A percentile compares a stretch with the other conserved stretches of the same genome.
Conservation (phyloP, 2,888 invertebrate species). For the Drepana falcataria region DNA sequence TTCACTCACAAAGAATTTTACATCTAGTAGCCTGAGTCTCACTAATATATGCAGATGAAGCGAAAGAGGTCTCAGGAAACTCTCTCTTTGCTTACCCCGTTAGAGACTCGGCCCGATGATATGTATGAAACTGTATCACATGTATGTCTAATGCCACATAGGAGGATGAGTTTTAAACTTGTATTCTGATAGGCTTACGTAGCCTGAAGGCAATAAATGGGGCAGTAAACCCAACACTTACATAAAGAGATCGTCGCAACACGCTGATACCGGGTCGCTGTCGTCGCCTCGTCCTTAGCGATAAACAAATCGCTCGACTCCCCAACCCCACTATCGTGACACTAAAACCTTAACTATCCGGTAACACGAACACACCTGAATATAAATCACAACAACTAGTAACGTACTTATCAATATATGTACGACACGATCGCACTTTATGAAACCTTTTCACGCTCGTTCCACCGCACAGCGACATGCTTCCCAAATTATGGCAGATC, state of each 20-base stretch:
- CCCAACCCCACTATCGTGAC: constrained; percentile 62
- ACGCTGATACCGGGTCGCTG: constrained; percentile 59
- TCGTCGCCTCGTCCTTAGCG: constrained; percentile 60
- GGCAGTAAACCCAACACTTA: constrained; percentile 68
- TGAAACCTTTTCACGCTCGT: constrained; percentile 49
- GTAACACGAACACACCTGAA: constrained; percentile 68
- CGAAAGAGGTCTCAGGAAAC: no score
- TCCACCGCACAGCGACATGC: constrained; percentile 19
- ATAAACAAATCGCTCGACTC: constrained; percentile 72
- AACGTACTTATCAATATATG: constrained; percentile 66
- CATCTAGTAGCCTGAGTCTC: no score
- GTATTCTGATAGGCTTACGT: constrained; percentile 33
- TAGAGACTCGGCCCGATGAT: no score
- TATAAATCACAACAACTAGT: constrained; percentile 66
- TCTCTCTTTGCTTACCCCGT: no score
- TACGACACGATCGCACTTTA: constrained; percentile 61
- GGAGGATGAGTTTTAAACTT: constrained; percentile 16
- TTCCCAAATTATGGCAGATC: constrained; percentile 35
- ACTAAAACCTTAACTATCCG: constrained; percentile 74
- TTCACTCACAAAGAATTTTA: no score
- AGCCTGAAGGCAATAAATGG: constrained; percentile 66
- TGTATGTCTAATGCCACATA: no score
- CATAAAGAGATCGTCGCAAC: constrained; percentile 62
- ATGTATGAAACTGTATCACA: no score
- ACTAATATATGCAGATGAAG: no score